Conservation (phyloP, 1,140 invertebrate genomes). For the Euura lappo region DNA sequence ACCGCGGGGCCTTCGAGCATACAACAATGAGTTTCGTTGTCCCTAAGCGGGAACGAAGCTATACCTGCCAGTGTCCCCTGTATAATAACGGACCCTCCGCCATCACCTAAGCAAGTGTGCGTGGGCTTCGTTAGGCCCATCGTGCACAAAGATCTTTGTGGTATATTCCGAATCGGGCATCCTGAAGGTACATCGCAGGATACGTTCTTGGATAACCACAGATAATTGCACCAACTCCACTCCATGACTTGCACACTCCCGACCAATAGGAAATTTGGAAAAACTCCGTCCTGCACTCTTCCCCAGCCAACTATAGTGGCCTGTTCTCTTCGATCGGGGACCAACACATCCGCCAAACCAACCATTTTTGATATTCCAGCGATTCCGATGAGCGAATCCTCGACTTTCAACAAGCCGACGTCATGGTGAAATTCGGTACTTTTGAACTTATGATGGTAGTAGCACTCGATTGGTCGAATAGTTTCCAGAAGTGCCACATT, state of each 20-base stretch:
- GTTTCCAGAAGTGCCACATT: not conserved
- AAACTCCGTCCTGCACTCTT: not conserved
- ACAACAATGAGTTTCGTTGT: not conserved
- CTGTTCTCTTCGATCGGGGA: not conserved
- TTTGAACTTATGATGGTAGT: not conserved
- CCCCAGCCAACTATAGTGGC: not conserved
- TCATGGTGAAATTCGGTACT: not conserved
- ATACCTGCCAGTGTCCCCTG: not conserved
- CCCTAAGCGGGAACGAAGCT: no score
- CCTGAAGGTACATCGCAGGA: not conserved
- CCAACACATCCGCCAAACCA: not conserved
- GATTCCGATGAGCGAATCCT: not conserved
- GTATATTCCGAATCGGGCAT: not conserved
- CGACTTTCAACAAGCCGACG: not conserved
- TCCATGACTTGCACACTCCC: not conserved
- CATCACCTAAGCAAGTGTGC: not conserved
- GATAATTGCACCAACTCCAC: not conserved
- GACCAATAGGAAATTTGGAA: not conserved
- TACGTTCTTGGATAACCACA: not conserved
- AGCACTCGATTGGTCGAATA: not conserved
- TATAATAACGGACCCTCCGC: not conserved
- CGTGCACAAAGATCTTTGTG: not conserved
- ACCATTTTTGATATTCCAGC: not conserved
- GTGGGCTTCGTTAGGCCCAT: not conserved
- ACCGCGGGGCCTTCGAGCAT: not conserved